phyloP scores from a whole-genome alignment of 2,888 invertebrate genomes.

The Serripes groenlandicus region DNA sequence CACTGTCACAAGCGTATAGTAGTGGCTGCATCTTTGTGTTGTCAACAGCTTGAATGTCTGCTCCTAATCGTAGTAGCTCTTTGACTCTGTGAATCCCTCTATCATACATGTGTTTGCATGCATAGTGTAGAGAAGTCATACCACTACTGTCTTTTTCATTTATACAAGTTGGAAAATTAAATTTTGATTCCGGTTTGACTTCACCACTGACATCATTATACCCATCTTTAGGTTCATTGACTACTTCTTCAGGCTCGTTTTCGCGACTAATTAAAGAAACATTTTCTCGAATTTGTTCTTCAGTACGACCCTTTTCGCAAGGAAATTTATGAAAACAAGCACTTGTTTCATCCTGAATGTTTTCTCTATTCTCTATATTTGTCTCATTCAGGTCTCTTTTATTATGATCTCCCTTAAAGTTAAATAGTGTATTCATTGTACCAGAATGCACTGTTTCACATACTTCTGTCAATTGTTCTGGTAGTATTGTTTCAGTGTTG shows the following conservation, averaged over 20 bases:
- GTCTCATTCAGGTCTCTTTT: background rate
- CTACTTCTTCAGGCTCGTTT: background rate
- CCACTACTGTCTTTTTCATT: conserved; percentile 6
- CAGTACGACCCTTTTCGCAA: background rate
- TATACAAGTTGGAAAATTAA: background rate
- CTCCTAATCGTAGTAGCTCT: conserved; percentile 15
- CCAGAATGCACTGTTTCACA: background rate
- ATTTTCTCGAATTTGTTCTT: background rate
- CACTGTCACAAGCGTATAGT: conserved; percentile 26
- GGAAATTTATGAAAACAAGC: no score
- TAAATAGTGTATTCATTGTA: no score
- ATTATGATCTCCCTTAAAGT: background rate
- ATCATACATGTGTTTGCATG: conserved; percentile 14
- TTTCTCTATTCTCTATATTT: background rate
- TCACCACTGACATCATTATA: background rate
- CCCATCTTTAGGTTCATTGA: background rate
- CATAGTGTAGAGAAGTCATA: conserved; percentile 30
- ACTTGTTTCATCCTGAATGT: background rate
- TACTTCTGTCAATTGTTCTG: background rate
- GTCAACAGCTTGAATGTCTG: conserved; percentile 18
- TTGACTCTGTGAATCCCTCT: conserved; percentile 7
- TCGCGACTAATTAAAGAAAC: no score
- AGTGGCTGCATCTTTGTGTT: conserved; percentile 22
- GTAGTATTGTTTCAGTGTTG: no score
- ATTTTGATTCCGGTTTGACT: background rate